Base-by-base conservation (phyloP, 2,113 vertebrate species). In the Ciconia boyciana region DNA sequence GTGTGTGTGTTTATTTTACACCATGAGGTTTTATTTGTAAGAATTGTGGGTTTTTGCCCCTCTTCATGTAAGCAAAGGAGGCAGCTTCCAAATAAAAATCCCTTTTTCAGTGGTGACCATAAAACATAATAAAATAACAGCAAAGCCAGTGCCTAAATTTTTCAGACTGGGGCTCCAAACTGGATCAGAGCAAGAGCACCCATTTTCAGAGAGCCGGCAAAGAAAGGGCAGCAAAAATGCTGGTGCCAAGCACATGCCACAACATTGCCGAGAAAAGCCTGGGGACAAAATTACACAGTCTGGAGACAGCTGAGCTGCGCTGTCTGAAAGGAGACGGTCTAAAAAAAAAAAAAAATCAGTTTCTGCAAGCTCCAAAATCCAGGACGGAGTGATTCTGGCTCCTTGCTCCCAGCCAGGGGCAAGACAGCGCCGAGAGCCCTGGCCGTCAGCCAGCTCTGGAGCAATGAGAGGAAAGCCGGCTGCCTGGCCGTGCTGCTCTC, bases 401-500 rank as follows among this genome's bases (percentile, higher is more conserved):
- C 60, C 52, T 79, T 65, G 48, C 43, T 91, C 65, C 49, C 74
- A 79, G 48, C 46, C 69, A 84, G 76, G 46, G 64, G 60, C 5
- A 11, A 91, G 72, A 20, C 43, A 62, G 70, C 0, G 1, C 39
- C 0, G 11, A 66, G 43, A 66, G 32, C 31, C 29, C 22, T 61
- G 70, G 87, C 57, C 5, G 11, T 22, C 39, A 78, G 64, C 81
- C 87, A 64, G 64, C 1, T 0, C 58, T 12, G 5, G 36, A 11
- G 39, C 43, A 69, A 57, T 41, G 61, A 69, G 89, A 92, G 65
- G 43, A 15, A 83, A 81, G 41, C 46, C 0, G 2, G 4, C 62
- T 48, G 70, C 75, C 51, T 8, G 41, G n/a, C 65, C 0, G 0
- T 8, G n/a, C 66, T 5, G 58, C 1, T 0, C 49, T 76, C 41